Evolutionary conservation across 2,797 vertebrate species (phyloP).

Genomic region (Hozukius guyotensis): DNA sequence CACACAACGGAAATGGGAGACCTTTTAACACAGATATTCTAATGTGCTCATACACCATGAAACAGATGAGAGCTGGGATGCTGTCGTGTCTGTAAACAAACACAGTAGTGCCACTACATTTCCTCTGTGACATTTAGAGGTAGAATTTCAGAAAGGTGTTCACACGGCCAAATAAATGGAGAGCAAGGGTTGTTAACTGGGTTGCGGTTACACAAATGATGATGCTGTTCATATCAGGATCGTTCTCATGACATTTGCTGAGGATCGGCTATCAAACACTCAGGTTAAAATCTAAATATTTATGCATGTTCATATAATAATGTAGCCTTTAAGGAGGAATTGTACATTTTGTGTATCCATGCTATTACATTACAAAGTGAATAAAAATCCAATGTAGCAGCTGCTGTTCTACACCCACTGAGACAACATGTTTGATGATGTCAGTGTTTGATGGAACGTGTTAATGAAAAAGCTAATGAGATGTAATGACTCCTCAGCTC

Average conservation of each 20-base stretch:
- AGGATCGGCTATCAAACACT: constrained; percentile 1
- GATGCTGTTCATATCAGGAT: constrained; percentile 2
- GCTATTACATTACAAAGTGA: constrained; percentile 19
- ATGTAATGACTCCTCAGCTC: constrained; percentile 86
- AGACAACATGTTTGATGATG: constrained; percentile 68
- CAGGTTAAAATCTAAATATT: constrained; percentile 5
- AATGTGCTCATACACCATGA: constrained; percentile 48
- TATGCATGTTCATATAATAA: neutral
- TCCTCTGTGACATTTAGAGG: constrained; percentile 51
- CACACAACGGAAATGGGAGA: neutral
- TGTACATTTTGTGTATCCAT: constrained; percentile 15
- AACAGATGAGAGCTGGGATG: constrained; percentile 39
- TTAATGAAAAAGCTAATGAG: constrained; percentile 86
- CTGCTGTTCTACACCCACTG: constrained; percentile 32
- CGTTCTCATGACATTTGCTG: constrained; percentile 34
- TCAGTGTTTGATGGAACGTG: constrained; percentile 73
- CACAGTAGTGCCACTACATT: constrained; percentile 21
- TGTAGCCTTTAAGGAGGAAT: neutral
- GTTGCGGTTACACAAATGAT: neutral
- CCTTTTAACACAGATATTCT: constrained; percentile 56
- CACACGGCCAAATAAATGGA: constrained; percentile 5
- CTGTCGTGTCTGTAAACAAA: constrained; percentile 53
- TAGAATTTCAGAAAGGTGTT: constrained; percentile 26
- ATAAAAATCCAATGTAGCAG: constrained; percentile 31
- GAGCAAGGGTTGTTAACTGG: neutral